Evolutionary conservation across 2,888 invertebrate genomes (phyloP).

Genomic region (Eristalis arbustorum): DNA sequence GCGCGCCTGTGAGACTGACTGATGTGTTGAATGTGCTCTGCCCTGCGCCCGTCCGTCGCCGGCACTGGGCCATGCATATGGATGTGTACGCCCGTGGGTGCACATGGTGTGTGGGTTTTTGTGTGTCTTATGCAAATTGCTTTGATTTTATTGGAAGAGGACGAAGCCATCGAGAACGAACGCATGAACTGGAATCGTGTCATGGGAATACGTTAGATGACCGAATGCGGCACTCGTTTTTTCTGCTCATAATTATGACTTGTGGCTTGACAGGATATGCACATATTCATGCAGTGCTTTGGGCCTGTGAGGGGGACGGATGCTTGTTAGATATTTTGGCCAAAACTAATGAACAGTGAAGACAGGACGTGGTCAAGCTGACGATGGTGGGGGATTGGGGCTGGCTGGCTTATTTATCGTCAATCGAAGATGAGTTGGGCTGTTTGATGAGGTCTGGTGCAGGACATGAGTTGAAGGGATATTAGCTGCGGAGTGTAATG

Average conservation of each 20-base stretch:
- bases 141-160: slow-evolving; percentile 42
- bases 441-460: too few relatives aligned
- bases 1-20: neutral
- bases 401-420: too few relatives aligned
- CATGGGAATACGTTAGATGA: neutral
- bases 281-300: neutral
- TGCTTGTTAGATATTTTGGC: too few relatives aligned
- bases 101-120: slow-evolving; percentile 34
- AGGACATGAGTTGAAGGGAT: too few relatives aligned
- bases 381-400: too few relatives aligned
- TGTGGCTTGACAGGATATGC: neutral
- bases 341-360: too few relatives aligned
- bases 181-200: slow-evolving; percentile 37
- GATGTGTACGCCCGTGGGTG: neutral
- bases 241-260: neutral
- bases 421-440: too few relatives aligned
- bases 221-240: neutral
- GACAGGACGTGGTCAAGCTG: too few relatives aligned
- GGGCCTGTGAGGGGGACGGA: too few relatives aligned
- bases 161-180: slow-evolving; percentile 24
- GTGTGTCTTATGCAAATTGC: slow-evolving; percentile 50
- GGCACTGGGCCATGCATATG: slow-evolving; percentile 10
- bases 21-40: slow-evolving; percentile 1
- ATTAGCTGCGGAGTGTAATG: too few relatives aligned
- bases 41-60: slow-evolving; percentile 1